Evolutionary conservation across 2,113 vertebrate genomes (phyloP).

Genomic region (Ceyx cyanopectus): DNA sequence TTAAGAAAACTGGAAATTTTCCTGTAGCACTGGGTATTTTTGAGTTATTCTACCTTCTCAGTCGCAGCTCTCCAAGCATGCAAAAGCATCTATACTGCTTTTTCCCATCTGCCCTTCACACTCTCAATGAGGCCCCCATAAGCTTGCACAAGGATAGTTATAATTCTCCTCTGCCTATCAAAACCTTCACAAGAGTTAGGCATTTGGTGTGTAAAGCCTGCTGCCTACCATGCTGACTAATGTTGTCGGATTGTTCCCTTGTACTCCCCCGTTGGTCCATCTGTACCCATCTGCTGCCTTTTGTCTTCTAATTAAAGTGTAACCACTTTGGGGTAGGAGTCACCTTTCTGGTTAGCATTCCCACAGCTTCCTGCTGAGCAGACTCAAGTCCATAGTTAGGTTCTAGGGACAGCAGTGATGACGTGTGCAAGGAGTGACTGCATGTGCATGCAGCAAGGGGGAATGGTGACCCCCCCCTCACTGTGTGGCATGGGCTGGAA

Average conservation of each 20-base stretch:
- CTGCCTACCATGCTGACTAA: constrained; percentile 70
- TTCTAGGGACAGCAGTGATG: background rate
- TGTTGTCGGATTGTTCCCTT: constrained; percentile 67
- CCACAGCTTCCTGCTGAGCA: background rate
- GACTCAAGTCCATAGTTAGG: background rate
- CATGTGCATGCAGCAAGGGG: background rate
- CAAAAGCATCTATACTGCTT: background rate
- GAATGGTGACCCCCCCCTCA: accelerated
- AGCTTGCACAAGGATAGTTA: background rate
- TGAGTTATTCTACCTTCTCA: background rate
- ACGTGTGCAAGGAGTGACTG: accelerated
- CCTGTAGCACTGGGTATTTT: background rate
- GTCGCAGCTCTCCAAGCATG: background rate
- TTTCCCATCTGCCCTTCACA: background rate
- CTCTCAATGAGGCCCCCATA: background rate
- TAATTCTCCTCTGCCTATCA: background rate
- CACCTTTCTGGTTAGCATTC: background rate
- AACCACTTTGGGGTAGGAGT: background rate
- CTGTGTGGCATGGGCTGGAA: background rate
- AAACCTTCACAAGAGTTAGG: constrained; percentile 40
- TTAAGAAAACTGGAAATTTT: background rate
- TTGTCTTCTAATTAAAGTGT: constrained; percentile 52
- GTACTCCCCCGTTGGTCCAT: constrained; percentile 65
- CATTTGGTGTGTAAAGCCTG: constrained; percentile 54
- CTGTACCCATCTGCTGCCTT: constrained; percentile 69